Evolutionary conservation across 1,140 invertebrate genomes (phyloP).

Genomic region (Halictus rubicundus): DNA sequence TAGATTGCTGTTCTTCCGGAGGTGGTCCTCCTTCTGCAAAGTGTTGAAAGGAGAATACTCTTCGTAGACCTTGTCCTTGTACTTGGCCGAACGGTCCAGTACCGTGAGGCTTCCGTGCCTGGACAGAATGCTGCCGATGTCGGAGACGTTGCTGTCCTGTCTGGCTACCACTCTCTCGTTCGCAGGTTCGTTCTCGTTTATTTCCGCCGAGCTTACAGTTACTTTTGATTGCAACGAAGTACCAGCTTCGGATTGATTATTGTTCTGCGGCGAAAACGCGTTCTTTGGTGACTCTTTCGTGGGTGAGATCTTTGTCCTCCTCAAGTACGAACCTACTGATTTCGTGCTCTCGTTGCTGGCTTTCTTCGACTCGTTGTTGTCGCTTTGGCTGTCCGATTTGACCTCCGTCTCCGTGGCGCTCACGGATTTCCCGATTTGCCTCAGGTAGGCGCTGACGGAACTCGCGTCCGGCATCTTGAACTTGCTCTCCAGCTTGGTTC

Average conservation of each 20-base stretch:
- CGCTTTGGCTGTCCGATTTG: constrained; percentile 53
- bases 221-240: constrained; percentile 36
- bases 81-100: constrained; percentile 51
- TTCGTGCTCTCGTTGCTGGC: constrained; percentile 50
- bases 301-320: constrained; percentile 77
- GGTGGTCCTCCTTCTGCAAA: constrained; percentile 38
- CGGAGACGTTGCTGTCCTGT: constrained; percentile 59
- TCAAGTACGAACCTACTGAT: constrained; percentile 68
- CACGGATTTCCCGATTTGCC: constrained; percentile 74
- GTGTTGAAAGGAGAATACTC: constrained; percentile 45
- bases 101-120: constrained; percentile 63
- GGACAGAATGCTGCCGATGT: constrained; percentile 64
- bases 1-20: constrained; percentile 42
- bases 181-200: constrained; percentile 1
- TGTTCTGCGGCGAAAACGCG: constrained; percentile 64
- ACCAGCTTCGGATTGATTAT: constrained; percentile 25
- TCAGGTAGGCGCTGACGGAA: constrained; percentile 72
- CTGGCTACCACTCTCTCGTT: constrained; percentile 47
- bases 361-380: constrained; percentile 51
- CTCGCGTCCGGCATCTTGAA: constrained; percentile 67
- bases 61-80: constrained; percentile 33
- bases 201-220: constrained; percentile 17
- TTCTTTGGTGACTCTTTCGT: constrained; percentile 74
- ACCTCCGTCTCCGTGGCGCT: constrained; percentile 70
- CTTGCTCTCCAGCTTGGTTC: constrained; percentile 54